A percentile compares a stretch with the other conserved stretches of the same genome.
Evolutionary conservation across 2,797 vertebrate species (phyloP).

Genomic region (Pagetopsis macropterus): DNA sequence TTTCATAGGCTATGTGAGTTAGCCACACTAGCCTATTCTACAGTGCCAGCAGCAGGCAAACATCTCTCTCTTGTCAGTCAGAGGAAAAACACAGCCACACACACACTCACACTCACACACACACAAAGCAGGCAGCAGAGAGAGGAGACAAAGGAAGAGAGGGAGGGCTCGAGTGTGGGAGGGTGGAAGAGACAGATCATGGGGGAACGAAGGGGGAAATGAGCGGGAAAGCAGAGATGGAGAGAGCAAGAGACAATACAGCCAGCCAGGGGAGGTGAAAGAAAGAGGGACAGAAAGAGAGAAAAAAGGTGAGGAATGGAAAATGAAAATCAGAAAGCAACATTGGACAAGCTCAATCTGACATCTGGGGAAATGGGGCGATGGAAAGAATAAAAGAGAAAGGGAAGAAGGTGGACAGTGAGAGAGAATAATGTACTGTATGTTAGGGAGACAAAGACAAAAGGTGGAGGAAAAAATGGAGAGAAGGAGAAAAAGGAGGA

Average conservation of each 20-base stretch:
- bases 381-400: constrained; percentile 31
- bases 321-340: constrained; percentile 23
- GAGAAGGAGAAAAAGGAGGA: too few species aligned
- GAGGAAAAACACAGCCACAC: constrained; percentile 51
- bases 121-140: constrained; percentile 45
- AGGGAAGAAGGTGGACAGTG: constrained; percentile 25
- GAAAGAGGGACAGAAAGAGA: constrained; percentile 33
- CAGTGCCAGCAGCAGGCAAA: constrained; percentile 49
- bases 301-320: background rate
- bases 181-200: constrained; percentile 53
- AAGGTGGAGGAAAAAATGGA: too few species aligned
- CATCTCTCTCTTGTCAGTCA: constrained; percentile 68
- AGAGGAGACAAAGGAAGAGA: constrained; percentile 79
- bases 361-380: constrained; percentile 40
- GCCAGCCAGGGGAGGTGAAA: constrained; percentile 47
- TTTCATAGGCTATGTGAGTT: constrained; percentile 51
- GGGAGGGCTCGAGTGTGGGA: constrained; percentile 61
- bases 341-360: constrained; percentile 20
- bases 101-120: constrained; percentile 23
- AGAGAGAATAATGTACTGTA: constrained; percentile 20
- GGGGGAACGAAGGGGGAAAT: constrained; percentile 62
- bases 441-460: background rate
- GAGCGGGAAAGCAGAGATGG: constrained; percentile 75
- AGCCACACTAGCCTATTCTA: constrained; percentile 28
- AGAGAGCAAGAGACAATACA: constrained; percentile 56